A percentile compares a stretch with the other conserved stretches of the same genome.
These are phyloP conservation scores for Atopsyche davidsoni DNA, from an alignment of 1,140 invertebrate species.

Conservation along the genomic window DNA sequence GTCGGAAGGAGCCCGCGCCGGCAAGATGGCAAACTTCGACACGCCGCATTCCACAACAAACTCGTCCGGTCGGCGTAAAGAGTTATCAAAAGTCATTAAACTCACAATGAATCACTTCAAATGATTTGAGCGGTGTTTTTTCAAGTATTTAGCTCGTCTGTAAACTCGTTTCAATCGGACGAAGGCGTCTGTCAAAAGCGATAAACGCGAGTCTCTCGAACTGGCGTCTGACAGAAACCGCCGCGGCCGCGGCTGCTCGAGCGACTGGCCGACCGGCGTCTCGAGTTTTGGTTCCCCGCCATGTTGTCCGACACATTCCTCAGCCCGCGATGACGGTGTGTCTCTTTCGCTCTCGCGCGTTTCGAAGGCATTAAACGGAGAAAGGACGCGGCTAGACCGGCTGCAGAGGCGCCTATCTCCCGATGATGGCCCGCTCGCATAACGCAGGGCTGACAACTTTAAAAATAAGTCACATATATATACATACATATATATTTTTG, in stretches of 20 bases:
- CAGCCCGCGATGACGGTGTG: background rate
- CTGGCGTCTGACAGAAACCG: background rate
- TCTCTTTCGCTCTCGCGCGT: background rate
- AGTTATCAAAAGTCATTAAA: too few relatives aligned
- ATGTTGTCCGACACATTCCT: constrained; percentile 3
- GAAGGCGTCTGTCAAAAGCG: background rate
- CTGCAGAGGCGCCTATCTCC: background rate
- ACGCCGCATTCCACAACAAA: constrained; percentile 16
- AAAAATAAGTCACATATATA: too few relatives aligned
- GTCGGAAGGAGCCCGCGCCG: too few relatives aligned
- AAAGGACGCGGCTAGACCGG: background rate
- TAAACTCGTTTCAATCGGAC: background rate
- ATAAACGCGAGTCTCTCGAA: background rate
- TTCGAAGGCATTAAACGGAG: background rate
- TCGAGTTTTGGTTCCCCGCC: background rate
- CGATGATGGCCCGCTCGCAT: too few relatives aligned
- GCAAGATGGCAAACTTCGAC: constrained; percentile 12
- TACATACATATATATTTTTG: too few relatives aligned
- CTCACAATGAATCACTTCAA: too few relatives aligned
- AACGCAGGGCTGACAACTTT: too few relatives aligned
- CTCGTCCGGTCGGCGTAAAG: constrained; percentile 11
- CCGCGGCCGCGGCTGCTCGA: too few relatives aligned
- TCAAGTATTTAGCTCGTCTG: constrained; percentile 1
- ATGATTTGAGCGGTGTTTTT: background rate
- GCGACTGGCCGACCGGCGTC: constrained; percentile 2